Conservation (phyloP, 1,140 invertebrate genomes). For the Manduca sexta region DNA sequence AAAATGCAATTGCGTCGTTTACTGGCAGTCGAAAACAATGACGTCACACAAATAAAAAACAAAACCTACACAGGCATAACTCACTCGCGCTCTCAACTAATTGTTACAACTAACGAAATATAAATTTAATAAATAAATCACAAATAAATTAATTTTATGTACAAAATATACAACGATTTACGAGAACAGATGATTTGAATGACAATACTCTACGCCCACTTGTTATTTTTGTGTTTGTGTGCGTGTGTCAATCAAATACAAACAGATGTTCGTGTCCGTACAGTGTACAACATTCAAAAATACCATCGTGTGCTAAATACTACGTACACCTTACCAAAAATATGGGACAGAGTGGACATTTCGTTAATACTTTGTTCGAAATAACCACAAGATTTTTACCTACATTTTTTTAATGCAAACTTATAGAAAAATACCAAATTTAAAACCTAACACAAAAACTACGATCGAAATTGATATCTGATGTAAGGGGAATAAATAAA, state of each 20-base stretch:
- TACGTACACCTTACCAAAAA: neutral
- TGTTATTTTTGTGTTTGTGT: constrained; percentile 28
- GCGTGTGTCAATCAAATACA: constrained; percentile 28
- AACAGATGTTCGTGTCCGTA: constrained; percentile 1
- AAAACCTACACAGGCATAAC: constrained; percentile 36
- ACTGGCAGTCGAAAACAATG: constrained; percentile 69
- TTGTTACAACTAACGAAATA: constrained; percentile 29
- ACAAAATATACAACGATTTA: constrained; percentile 63
- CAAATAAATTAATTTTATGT: constrained; percentile 51
- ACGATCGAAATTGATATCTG: too few species aligned
- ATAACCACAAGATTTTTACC: too few species aligned
- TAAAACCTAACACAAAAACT: too few species aligned
- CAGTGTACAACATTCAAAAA: neutral
- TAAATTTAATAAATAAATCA: constrained; percentile 42
- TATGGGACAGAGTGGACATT: neutral
- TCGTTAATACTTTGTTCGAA: too few species aligned
- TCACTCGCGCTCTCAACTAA: constrained; percentile 32
- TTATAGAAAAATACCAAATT: too few species aligned
- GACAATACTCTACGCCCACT: constrained; percentile 49
- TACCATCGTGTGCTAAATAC: constrained; percentile 13
- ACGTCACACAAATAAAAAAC: constrained; percentile 65
- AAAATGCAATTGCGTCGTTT: constrained; percentile 71
- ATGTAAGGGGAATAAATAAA: too few species aligned
- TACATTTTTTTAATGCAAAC: too few species aligned
- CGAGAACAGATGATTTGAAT: constrained; percentile 63